Percentiles rank a stretch among this genome's conserved stretches.
Conservation (phyloP, 2,797 vertebrate genomes). For the Thripadectes ignobilis region DNA sequence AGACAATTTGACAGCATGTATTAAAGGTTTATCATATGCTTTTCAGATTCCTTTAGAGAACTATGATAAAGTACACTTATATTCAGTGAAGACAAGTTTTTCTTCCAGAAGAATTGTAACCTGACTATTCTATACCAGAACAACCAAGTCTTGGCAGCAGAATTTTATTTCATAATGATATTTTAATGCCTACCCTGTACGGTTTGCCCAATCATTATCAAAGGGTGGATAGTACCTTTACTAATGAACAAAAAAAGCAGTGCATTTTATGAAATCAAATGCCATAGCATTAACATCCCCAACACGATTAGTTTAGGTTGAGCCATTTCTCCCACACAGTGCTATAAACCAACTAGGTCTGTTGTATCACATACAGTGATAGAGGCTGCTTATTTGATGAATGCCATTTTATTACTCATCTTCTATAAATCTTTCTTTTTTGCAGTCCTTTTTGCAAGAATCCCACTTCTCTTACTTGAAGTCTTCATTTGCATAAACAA, state of each 20-base stretch:
- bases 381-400: neutral
- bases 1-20: conserved; percentile 62
- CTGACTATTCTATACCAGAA: neutral
- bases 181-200: neutral
- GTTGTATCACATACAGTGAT: neutral
- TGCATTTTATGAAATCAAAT: neutral
- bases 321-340: conserved; percentile 9
- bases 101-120: neutral
- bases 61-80: neutral
- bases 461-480: neutral
- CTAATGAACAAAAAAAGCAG: neutral
- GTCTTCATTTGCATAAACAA: neutral
- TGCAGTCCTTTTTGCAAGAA: neutral
- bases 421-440: neutral
- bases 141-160: neutral
- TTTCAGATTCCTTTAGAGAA: conserved; percentile 31
- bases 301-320: neutral
- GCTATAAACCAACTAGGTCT: conserved; percentile 10
- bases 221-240: neutral
- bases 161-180: neutral
- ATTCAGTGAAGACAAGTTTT: neutral
- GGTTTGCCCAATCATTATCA: neutral
- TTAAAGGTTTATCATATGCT: conserved; percentile 62
- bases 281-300: neutral
- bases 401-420: conserved; percentile 29